Evolutionary conservation across 2,888 invertebrate species (phyloP), one percentile per base, ranked within the genome.

Genomic region (Apodemia zela): DNA sequence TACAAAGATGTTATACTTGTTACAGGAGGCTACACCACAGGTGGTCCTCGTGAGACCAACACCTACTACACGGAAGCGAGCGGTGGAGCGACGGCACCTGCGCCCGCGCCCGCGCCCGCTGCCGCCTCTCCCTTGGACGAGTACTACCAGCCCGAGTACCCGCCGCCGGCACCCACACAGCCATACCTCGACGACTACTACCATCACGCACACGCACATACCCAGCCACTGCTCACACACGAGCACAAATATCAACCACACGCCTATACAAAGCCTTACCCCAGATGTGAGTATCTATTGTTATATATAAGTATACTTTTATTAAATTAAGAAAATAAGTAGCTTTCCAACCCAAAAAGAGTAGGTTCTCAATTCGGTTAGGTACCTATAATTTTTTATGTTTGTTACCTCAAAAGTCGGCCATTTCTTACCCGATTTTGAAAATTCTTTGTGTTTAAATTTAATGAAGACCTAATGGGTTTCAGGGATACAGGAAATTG

Each of bases 221-320:
- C 95, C 75, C 93, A 94, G 74, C 90, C 92, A 45, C 78, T 92
- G 67, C 85, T 92, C 71, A 81, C 84, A 67, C 90, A 93, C 79
- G 95, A 95, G 79, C 94, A 94, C 77, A 96, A 96, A 83, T 96
- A 95, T 85, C 95, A 95, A 78, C 94, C 94, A 62, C 93, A 93
- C 74, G 92, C 93, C 68, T 94, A 94, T 81, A 93, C 93, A 79
- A 95, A 95, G 87, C 94, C 93, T 76, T 96, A 95, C 82, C 93
- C 94, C 65, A 93, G 95, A 93, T 94, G 95, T 95, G 72, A 92
- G 89, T 73, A 54, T 21, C 21, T 25, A 13, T 13, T 38, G 1
- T 35, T 11, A 35, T 10, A 35, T 38, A 38, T 3, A 13, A 3
- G 38, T 38, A 38, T 38, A 13, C 11, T 11, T 11, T 11, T 6